Percentiles rank a stretch among this genome's conserved stretches.
These are phyloP conservation scores for Lordiphosa mommai DNA, from an alignment of 1,140 invertebrate species.

Conservation along the genomic window DNA sequence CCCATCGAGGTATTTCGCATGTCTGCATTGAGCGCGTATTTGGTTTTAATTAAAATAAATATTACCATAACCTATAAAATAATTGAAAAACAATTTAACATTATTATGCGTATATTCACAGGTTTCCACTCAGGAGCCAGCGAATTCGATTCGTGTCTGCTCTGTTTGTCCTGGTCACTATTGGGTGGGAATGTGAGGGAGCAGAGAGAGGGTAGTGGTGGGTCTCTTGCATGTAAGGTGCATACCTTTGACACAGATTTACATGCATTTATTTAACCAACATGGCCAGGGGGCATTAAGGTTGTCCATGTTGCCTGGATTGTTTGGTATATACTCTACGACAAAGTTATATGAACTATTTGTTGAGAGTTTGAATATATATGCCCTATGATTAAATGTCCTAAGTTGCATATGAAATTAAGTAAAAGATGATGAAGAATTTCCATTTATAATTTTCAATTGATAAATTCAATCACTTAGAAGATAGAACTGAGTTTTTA, in stretches of 20 bases:
- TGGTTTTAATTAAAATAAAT: conserved; percentile 79
- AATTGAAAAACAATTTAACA: conserved; percentile 79
- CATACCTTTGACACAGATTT: conserved; percentile 40
- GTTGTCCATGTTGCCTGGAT: neutral
- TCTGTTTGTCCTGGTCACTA: conserved; percentile 3
- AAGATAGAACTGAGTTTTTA: too few relatives aligned
- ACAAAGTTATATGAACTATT: neutral
- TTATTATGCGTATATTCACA: conserved; percentile 35
- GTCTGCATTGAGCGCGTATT: conserved; percentile 44
- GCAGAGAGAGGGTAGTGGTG: neutral
- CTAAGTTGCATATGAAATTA: too few relatives aligned
- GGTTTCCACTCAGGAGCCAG: neutral
- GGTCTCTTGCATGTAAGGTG: conserved; percentile 12
- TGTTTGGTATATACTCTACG: neutral
- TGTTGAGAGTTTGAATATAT: too few relatives aligned
- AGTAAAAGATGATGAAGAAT: too few relatives aligned
- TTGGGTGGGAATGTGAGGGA: neutral
- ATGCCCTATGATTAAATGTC: too few relatives aligned
- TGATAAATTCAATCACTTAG: too few relatives aligned
- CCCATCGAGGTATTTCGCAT: conserved; percentile 12
- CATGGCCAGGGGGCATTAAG: conserved; percentile 9
- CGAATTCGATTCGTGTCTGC: conserved; percentile 4
- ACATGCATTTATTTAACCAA: conserved; percentile 53
- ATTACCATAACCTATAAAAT: conserved; percentile 76
- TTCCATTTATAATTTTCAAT: too few relatives aligned